Conservation (phyloP, 2,797 vertebrate genomes). For the Liparis tanakae region DNA sequence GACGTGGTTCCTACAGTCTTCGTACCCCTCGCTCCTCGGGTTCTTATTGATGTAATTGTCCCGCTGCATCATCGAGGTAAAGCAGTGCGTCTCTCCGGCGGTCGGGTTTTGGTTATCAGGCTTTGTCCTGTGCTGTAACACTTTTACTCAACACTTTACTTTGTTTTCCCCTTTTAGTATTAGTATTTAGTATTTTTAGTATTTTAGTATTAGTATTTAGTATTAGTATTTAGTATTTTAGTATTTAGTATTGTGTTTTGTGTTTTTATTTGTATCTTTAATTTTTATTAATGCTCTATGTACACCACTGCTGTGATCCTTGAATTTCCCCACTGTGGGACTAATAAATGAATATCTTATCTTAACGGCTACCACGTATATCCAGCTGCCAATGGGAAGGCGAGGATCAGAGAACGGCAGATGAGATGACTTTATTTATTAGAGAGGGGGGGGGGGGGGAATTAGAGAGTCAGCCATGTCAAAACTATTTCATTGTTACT, state of each 20-base stretch:
- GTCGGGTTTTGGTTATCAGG: neutral
- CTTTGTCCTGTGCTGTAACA: neutral
- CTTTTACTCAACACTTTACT: too few species aligned
- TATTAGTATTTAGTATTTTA: too few species aligned
- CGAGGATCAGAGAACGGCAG: constrained; percentile 2
- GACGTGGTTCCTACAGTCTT: neutral
- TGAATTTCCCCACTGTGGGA: too few species aligned
- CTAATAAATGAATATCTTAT: too few species aligned
- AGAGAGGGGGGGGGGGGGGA: too few species aligned
- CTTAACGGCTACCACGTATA: constrained; percentile 9
- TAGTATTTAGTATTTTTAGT: too few species aligned
- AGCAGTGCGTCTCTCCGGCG: constrained; percentile 16
- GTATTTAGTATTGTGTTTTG: too few species aligned
- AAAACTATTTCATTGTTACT: neutral
- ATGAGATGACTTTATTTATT: constrained; percentile 11
- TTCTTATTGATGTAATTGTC: constrained; percentile 2
- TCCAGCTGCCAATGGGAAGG: constrained; percentile 11
- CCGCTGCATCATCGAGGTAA: constrained; percentile 25
- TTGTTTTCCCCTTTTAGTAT: too few species aligned
- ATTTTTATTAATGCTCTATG: too few species aligned
- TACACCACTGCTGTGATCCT: too few species aligned
- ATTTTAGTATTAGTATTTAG: too few species aligned
- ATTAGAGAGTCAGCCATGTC: neutral
- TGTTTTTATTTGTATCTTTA: too few species aligned
- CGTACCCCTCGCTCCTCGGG: neutral